These are phyloP conservation scores for Drosophila micromelanica DNA, from an alignment of 1,140 invertebrate genomes.

Conservation along the genomic window DNA sequence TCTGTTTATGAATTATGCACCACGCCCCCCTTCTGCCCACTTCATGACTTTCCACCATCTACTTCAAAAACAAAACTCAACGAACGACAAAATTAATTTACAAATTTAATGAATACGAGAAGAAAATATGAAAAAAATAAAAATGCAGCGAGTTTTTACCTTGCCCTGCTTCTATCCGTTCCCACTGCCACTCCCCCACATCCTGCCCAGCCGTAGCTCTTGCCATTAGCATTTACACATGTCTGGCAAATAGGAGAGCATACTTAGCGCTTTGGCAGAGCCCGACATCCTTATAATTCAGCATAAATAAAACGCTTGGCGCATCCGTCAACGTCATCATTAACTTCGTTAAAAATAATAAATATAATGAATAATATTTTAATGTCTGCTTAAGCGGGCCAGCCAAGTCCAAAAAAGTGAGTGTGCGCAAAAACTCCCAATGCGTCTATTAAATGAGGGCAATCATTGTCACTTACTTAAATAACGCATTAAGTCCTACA, in stretches of 20 bases:
- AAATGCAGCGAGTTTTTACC: slow-evolving; percentile 34
- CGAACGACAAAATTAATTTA: slow-evolving; percentile 76
- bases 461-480: background rate
- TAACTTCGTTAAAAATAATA: background rate
- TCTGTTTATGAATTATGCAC: slow-evolving; percentile 59
- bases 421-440: background rate
- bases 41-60: background rate
- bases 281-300: slow-evolving; percentile 28
- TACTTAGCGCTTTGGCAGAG: slow-evolving; percentile 12
- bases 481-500: no score
- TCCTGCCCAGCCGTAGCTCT: background rate
- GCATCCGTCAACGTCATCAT: slow-evolving; percentile 65
- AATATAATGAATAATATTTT: slow-evolving; percentile 69
- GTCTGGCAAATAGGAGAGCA: slow-evolving; percentile 38
- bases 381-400: slow-evolving; percentile 42
- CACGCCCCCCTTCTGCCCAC: background rate
- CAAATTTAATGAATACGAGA: slow-evolving; percentile 71
- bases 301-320: slow-evolving; percentile 62
- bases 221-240: slow-evolving; percentile 50
- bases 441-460: background rate
- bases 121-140: slow-evolving; percentile 30
- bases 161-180: background rate
- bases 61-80: slow-evolving; percentile 72
- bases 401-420: slow-evolving; percentile 24
- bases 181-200: background rate